Evolutionary conservation across 2,113 vertebrate species (phyloP), one percentile per base, ranked within the genome.

Genomic region (Malaclemys terrapin): DNA sequence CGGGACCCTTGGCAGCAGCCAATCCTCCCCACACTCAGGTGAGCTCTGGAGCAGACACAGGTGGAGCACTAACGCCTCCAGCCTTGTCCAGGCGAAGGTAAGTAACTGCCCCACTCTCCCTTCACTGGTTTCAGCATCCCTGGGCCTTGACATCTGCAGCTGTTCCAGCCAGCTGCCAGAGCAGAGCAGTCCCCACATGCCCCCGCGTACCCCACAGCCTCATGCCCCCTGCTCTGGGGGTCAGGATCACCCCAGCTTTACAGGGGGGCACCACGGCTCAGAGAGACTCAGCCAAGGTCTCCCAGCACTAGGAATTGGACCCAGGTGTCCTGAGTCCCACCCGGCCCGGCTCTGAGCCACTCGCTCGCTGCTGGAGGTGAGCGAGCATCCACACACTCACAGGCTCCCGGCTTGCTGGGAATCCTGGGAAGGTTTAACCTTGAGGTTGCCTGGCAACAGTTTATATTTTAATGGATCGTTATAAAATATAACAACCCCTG

Each of bases 381-480:
- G 42, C 8, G 5, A 10, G 57, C n/a, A 83, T 25, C 20, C 25
- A 8, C 29, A 8, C 1, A 50, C 65, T 45, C 52, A 7, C 93
- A 75, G 29, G 87, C 24, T 35, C 56, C 81, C 76, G 5, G 83
- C 52, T 80, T 84, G 89, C 79, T 80, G 72, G 82, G 83, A 94
- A 81, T 91, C 91, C 54, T 95, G 95, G 93, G 79, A 90, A 89
- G 90, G 90, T 93, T 96, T 96, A 80, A 4, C 90, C 84, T 95
- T 92, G 93, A 82, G 93, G 97, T 97, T 97, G 96, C 97, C 89
- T 95, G 96, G 96, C 96, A 96, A 96, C 94, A 1, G 84, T 80
- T 91, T 93, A 75, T 85, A 91, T 97, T 93, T 84, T 94, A 88
- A 95, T 93, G 75, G 65, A 90, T 47, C 7, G 3, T 35, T 65